Percentiles rank a stretch among this genome's conserved stretches.
Evolutionary conservation across 2,888 invertebrate genomes (phyloP).

Genomic region (Physocephala rufipes): DNA sequence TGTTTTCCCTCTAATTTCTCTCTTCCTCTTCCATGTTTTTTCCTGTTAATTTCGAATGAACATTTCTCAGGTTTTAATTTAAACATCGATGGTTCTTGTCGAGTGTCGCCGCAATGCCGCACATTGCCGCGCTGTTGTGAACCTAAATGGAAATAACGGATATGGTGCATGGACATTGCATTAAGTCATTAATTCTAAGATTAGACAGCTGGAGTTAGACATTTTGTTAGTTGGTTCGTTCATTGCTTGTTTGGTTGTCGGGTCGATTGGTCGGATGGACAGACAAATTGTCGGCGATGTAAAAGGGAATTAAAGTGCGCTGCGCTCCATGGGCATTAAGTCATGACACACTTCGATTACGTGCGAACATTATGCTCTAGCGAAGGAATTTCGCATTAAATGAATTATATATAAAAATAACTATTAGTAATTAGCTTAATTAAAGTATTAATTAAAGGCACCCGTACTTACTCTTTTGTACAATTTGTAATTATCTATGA

Average conservation of each 20-base stretch:
- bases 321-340: not conserved
- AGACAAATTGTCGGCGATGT: not conserved
- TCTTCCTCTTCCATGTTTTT: not conserved
- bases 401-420: too few species aligned
- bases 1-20: not conserved
- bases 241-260: not conserved
- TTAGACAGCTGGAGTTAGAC: conserved; percentile 16
- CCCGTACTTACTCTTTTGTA: too few species aligned
- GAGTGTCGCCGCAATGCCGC: not conserved
- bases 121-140: too few species aligned
- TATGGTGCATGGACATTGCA: conserved; percentile 2
- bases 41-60: not conserved
- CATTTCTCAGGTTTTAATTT: not conserved
- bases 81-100: not conserved
- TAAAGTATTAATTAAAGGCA: too few species aligned
- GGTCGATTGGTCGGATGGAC: too few species aligned
- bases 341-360: not conserved
- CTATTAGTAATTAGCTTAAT: too few species aligned
- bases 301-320: not conserved
- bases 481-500: too few species aligned
- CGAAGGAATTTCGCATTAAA: too few species aligned
- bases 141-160: conserved; percentile 27
- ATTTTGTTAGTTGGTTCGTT: not conserved
- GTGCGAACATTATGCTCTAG: conserved; percentile 9
- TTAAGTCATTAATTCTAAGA: conserved; percentile 25